Conservation (phyloP, 2,888 invertebrate genomes). For the Chalcis sispes region DNA sequence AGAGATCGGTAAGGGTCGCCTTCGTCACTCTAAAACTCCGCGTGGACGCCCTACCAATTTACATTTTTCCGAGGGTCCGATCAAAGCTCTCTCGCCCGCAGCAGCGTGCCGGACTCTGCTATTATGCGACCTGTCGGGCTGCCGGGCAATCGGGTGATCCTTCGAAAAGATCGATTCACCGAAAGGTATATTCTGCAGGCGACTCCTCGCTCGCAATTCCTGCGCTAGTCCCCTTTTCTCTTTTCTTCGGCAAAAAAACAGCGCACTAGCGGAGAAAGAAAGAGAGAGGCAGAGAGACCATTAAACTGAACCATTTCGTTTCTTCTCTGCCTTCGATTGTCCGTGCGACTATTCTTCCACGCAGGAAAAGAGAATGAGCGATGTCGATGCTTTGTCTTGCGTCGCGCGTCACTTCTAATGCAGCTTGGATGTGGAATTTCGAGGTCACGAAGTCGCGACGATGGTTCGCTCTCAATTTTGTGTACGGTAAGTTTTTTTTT, state of each 20-base stretch:
- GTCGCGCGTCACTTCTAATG: constrained; percentile 49
- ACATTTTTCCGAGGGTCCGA: constrained; percentile 69
- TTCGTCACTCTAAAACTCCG: constrained; percentile 66
- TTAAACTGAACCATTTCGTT: constrained; percentile 56
- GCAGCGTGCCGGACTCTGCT: not conserved
- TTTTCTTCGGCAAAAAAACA: constrained; percentile 32
- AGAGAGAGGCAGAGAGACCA: constrained; percentile 15
- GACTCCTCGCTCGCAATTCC: constrained; percentile 20
- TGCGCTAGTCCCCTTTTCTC: constrained; percentile 1
- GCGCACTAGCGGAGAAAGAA: no score
- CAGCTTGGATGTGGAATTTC: constrained; percentile 45
- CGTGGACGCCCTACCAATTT: constrained; percentile 67
- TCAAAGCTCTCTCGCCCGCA: no score
- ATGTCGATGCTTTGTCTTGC: constrained; percentile 52
- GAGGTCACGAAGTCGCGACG: constrained; percentile 40
- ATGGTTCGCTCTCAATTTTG: no score
- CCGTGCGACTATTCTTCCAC: constrained; percentile 10
- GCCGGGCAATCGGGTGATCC: constrained; percentile 45
- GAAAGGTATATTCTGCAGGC: constrained; percentile 43
- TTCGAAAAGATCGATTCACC: constrained; percentile 57
- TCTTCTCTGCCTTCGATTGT: constrained; percentile 42
- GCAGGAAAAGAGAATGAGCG: constrained; percentile 17
- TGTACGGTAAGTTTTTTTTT: not conserved
- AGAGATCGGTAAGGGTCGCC: constrained; percentile 60
- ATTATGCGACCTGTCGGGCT: constrained; percentile 37